Evolutionary conservation across 2,113 vertebrate genomes (phyloP).

Genomic region (Phaethornis superciliosus): DNA sequence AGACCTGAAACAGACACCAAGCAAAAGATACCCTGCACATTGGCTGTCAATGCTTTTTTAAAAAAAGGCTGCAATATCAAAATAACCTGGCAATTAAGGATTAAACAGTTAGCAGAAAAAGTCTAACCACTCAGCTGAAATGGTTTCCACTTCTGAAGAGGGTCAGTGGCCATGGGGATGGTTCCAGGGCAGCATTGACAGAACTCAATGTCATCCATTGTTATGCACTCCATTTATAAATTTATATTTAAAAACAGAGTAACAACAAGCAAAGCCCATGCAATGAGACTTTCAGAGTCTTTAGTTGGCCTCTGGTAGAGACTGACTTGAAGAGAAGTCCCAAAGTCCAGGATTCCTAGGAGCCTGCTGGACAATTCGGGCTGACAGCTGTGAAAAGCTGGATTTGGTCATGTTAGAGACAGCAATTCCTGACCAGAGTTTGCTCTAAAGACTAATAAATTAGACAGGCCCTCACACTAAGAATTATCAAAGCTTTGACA

Average conservation of each 20-base stretch:
- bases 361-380: neutral
- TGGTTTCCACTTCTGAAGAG: neutral
- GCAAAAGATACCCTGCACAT: neutral
- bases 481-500: neutral
- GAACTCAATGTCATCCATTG: no score
- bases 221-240: fast-evolving
- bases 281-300: neutral
- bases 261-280: neutral
- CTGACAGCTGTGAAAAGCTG: neutral
- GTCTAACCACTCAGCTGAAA: neutral
- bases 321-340: neutral
- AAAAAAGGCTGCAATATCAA: neutral
- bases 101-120: neutral
- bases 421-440: neutral
- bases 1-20: neutral
- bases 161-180: fast-evolving
- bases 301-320: neutral
- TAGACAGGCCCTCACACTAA: neutral
- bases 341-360: neutral
- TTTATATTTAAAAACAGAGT: neutral
- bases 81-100: neutral
- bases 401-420: neutral
- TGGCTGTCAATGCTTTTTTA: neutral
- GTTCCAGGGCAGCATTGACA: no score
- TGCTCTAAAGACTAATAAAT: neutral